phyloP scores from a whole-genome alignment of 2,113 vertebrate species.

The Glaucidium brasilianum region DNA sequence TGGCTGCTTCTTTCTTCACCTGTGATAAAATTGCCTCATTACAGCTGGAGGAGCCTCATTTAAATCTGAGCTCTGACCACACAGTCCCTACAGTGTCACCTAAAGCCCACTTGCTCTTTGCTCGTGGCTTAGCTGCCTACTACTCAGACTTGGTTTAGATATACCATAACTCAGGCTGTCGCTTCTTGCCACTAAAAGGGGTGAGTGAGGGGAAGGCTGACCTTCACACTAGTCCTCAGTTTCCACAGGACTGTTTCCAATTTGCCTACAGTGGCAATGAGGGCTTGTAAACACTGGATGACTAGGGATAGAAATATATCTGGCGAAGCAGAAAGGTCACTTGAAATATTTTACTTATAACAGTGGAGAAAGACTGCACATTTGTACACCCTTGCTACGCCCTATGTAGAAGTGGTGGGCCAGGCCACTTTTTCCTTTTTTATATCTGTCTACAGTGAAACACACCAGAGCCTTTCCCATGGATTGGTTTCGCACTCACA shows the following conservation, averaged over 20 bases:
- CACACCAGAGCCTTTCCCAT: not conserved
- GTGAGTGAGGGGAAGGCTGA: not conserved
- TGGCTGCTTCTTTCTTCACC: not conserved
- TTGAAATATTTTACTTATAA: not conserved
- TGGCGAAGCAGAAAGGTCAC: not conserved
- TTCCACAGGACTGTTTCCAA: not conserved
- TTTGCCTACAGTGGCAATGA: not conserved
- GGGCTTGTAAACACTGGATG: not conserved
- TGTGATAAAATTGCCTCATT: not conserved
- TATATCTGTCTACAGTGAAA: not conserved
- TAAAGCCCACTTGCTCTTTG: not conserved
- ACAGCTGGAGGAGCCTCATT: not conserved
- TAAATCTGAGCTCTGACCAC: not conserved
- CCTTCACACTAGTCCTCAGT: not conserved
- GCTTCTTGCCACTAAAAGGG: not conserved
- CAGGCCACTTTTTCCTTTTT: not conserved
- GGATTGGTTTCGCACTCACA: not conserved
- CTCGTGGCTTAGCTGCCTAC: not conserved
- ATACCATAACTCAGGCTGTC: not conserved
- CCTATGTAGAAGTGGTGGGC: not conserved
- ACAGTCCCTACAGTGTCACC: fast-evolving
- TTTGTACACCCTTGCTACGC: not conserved
- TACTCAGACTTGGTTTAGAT: not conserved
- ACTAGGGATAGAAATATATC: not conserved
- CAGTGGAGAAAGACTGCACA: not conserved